Base-by-base conservation (phyloP, 2,888 invertebrate species). In the Machimus rusticus region DNA sequence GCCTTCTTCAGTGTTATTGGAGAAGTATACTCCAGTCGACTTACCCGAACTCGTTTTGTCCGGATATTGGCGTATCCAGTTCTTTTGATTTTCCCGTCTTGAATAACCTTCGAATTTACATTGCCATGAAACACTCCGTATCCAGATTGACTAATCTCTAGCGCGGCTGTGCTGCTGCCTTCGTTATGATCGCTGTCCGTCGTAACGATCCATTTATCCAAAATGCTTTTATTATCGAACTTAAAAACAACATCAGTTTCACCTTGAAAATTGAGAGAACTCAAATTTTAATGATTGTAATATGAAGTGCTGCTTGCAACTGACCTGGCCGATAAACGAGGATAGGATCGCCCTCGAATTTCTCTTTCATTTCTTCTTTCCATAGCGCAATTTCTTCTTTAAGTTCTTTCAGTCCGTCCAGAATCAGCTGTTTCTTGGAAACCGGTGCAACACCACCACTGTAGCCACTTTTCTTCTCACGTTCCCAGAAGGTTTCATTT, bases 61-160 rank as follows among this genome's bases (percentile, higher is more conserved):
- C 94, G 94, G 82, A 98, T 94, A 90, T 96, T 96, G 89, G 97
- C 97, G 92, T 96, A 99, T 0, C 98, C 99, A 19, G 97, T 94
- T 86, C 94, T 94, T 90, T 96, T 96, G 0, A 96, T 94, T 88
- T 93, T 93, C 2, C 99, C 99, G 93, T 98, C 98, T 91, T 96
- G 96, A 0, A 97, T 96, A 14, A 96, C 93, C 87, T 94, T 94
- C 0, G 95, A 94, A 90, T 94, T 95, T 12, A 97, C 92, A 88
- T 94, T 93, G 0, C 98, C 98, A 88, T 95, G 94, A 91, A 97
- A 97, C 31, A 95, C 91, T 0, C 94, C 97, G 88, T 95, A 95
- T 0, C 96, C 96, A 1, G 95, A 93, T 51, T 94, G 93, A 89
- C 96, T 96, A 89, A 96, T 92, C 23, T 94, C 93, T 19, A 98